Evolutionary conservation across 2,888 invertebrate genomes (phyloP).

Genomic region (Xestia c-nigrum): DNA sequence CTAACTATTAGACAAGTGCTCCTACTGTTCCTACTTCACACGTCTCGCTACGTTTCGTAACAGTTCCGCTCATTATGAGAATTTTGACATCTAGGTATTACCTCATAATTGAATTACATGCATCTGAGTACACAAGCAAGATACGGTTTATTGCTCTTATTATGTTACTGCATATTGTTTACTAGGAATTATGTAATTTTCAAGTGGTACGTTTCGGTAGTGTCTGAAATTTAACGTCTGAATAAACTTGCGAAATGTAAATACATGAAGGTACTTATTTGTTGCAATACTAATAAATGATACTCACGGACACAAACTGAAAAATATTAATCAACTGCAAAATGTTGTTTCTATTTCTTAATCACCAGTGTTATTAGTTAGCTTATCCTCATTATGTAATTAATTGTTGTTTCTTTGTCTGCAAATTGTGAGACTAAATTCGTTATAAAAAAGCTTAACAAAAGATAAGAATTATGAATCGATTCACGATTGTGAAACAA

Average conservation of each 20-base stretch:
- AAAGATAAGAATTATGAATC: slow-evolving; percentile 77
- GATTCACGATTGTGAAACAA: slow-evolving; percentile 81
- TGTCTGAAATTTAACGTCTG: slow-evolving; percentile 11
- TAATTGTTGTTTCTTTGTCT: slow-evolving; percentile 59
- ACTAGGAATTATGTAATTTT: slow-evolving; percentile 42
- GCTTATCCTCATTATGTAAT: slow-evolving; percentile 55
- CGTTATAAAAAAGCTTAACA: slow-evolving; percentile 73
- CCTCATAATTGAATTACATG: slow-evolving; percentile 53
- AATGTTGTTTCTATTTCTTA: slow-evolving; percentile 35
- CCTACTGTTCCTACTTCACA: slow-evolving; percentile 69
- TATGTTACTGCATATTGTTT: slow-evolving; percentile 38
- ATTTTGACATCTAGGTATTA: slow-evolving; percentile 56
- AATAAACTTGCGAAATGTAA: slow-evolving; percentile 25
- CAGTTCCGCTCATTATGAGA: slow-evolving; percentile 43
- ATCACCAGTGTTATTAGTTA: slow-evolving; percentile 55
- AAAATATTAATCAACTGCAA: slow-evolving; percentile 12
- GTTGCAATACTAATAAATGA: slow-evolving; percentile 17
- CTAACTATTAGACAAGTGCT: slow-evolving; percentile 78
- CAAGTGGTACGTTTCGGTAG: slow-evolving; percentile 12
- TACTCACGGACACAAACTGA: slow-evolving; percentile 11
- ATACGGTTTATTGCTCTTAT: slow-evolving; percentile 45
- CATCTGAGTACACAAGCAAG: slow-evolving; percentile 41
- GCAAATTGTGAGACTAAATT: slow-evolving; percentile 50
- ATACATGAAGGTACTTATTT: slow-evolving; percentile 22
- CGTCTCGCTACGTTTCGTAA: slow-evolving; percentile 54